Percentiles rank a stretch among this genome's conserved stretches.
Conservation (phyloP, 2,113 vertebrate species). For the Corythoichthys haematopterus region DNA sequence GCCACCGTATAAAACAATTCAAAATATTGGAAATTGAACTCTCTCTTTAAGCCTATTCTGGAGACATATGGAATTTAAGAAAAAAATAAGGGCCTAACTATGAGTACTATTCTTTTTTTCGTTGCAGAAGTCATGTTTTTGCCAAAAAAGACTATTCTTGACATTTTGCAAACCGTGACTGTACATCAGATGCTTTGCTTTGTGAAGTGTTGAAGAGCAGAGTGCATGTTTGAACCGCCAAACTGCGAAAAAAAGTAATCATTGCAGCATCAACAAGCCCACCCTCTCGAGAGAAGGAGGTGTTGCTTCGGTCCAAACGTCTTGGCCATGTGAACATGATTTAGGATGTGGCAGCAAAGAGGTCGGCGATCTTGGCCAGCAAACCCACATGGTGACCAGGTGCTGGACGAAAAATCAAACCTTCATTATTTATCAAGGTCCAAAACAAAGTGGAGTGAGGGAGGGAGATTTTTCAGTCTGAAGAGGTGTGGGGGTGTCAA, state of each 20-base stretch:
- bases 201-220: neutral
- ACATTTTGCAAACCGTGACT: neutral
- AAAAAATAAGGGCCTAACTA: too few relatives aligned
- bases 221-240: neutral
- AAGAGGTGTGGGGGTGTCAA: slow-evolving; percentile 18
- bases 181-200: slow-evolving; percentile 1
- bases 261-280: slow-evolving; percentile 6
- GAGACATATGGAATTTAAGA: too few relatives aligned
- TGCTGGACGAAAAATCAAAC: slow-evolving; percentile 53
- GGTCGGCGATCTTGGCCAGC: slow-evolving; percentile 29
- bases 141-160: too few relatives aligned
- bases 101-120: too few relatives aligned
- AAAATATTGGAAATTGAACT: too few relatives aligned
- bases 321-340: slow-evolving; percentile 24
- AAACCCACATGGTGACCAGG: slow-evolving; percentile 47
- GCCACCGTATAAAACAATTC: too few relatives aligned
- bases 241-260: slow-evolving; percentile 9
- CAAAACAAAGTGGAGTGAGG: slow-evolving; percentile 29
- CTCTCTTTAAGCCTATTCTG: too few relatives aligned
- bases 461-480: slow-evolving; percentile 24
- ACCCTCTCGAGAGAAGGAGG: slow-evolving; percentile 6
- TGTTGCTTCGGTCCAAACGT: slow-evolving; percentile 24
- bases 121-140: too few relatives aligned
- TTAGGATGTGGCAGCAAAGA: slow-evolving; percentile 27
- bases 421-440: slow-evolving; percentile 64